Evolutionary conservation across 2,113 vertebrate genomes (phyloP).

Genomic region (Dipodomys stephensi): DNA sequence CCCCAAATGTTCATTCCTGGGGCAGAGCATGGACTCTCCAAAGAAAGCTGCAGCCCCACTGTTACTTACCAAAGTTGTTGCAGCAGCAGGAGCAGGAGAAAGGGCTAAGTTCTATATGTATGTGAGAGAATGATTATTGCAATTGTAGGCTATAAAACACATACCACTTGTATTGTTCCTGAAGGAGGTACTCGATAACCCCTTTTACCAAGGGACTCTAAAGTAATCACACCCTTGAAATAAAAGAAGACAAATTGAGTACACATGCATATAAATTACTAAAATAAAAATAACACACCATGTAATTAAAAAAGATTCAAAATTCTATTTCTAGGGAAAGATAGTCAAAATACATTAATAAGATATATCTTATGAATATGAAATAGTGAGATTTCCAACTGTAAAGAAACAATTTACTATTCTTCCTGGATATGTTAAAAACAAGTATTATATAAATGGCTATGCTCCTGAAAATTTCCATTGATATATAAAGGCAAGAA

Average conservation of each 20-base stretch:
- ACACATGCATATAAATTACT: conserved; percentile 17
- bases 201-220: conserved; percentile 98
- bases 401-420: conserved; percentile 12
- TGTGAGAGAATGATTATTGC: conserved; percentile 82
- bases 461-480: neutral
- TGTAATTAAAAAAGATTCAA: conserved; percentile 28
- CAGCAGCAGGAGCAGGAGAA: conserved; percentile 81
- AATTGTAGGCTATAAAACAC: conserved; percentile 85
- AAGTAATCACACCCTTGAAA: conserved; percentile 96
- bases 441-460: neutral
- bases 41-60: conserved; percentile 76
- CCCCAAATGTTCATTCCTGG: conserved; percentile 77
- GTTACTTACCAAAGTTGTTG: conserved; percentile 81
- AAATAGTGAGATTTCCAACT: neutral
- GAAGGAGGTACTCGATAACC: conserved; percentile 99
- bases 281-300: conserved; percentile 54
- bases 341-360: conserved; percentile 43
- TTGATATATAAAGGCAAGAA: conserved; percentile 3
- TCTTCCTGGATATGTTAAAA: neutral
- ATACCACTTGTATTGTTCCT: conserved; percentile 99
- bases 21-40: conserved; percentile 78
- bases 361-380: neutral
- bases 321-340: conserved; percentile 45
- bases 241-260: conserved; percentile 73
- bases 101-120: conserved; percentile 81